Evolutionary conservation across 2,797 vertebrate genomes (phyloP).

Genomic region (Takifugu ocellatus): DNA sequence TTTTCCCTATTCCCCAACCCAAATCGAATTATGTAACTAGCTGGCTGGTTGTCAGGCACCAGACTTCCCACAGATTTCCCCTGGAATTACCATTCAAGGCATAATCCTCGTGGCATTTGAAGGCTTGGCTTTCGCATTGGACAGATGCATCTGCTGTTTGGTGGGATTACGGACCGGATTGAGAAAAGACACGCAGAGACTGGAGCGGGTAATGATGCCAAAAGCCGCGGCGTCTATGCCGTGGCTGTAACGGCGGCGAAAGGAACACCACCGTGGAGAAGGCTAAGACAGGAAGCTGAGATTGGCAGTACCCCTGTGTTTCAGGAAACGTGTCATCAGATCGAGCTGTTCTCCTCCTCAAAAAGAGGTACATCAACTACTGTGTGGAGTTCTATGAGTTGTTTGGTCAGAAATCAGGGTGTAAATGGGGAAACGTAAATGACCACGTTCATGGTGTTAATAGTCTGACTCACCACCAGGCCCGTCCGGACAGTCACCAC

Average conservation of each 20-base stretch:
- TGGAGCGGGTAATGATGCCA: slow-evolving; percentile 29
- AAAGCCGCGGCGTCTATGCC: slow-evolving; percentile 22
- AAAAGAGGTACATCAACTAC: background rate
- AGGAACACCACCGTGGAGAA: slow-evolving; percentile 17
- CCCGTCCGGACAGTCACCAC: slow-evolving; percentile 92
- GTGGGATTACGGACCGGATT: slow-evolving; percentile 67
- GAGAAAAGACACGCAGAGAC: slow-evolving; percentile 58
- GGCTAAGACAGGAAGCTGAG: slow-evolving; percentile 10
- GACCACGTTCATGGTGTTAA: slow-evolving; percentile 7
- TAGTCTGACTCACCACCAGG: slow-evolving; percentile 90
- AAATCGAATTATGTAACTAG: slow-evolving; percentile 63
- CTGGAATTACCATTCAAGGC: slow-evolving; percentile 54
- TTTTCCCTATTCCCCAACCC: slow-evolving; percentile 46
- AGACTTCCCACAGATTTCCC: slow-evolving; percentile 50
- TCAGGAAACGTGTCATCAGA: background rate
- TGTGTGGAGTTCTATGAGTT: background rate
- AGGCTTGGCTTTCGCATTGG: slow-evolving; percentile 52
- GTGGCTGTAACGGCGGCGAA: slow-evolving; percentile 8
- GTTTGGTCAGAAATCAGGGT: background rate
- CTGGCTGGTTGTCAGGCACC: slow-evolving; percentile 53
- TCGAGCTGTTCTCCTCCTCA: background rate
- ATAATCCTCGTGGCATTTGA: slow-evolving; percentile 67
- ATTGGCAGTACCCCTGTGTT: slow-evolving; percentile 8
- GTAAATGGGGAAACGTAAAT: background rate
- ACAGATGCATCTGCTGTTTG: slow-evolving; percentile 65